Evolutionary conservation across 2,797 vertebrate species (phyloP).

Genomic region (Botia kubotai): DNA sequence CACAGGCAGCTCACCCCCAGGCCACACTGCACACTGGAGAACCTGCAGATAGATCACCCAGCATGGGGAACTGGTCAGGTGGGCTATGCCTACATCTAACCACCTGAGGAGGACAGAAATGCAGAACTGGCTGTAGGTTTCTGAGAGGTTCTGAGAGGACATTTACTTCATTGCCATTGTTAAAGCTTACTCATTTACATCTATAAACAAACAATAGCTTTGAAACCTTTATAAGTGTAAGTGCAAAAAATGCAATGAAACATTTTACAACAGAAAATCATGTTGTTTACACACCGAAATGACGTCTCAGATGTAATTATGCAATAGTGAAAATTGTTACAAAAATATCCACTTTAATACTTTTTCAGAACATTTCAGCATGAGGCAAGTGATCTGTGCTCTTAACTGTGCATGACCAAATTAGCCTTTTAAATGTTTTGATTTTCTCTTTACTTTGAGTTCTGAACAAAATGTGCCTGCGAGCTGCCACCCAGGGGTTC

Average conservation of each 20-base stretch:
- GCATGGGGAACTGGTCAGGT: conserved; percentile 86
- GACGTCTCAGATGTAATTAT: conserved; percentile 54
- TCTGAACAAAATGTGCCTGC: conserved; percentile 27
- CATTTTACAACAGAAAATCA: conserved; percentile 35
- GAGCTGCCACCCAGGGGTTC: not conserved
- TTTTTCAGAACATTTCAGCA: conserved; percentile 3
- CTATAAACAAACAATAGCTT: conserved; percentile 23
- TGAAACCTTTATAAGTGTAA: conserved; percentile 38
- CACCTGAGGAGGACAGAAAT: conserved; percentile 76
- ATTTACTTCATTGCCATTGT: not conserved
- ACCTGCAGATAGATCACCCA: conserved; percentile 92
- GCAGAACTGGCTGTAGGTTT: not conserved
- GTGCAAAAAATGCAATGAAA: conserved; percentile 35
- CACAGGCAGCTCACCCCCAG: conserved; percentile 83
- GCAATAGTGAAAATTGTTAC: conserved; percentile 26
- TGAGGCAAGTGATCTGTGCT: not conserved
- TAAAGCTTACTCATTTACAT: not conserved
- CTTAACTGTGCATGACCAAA: conserved; percentile 40
- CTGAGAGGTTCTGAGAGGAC: conserved; percentile 29
- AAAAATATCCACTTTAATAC: conserved; percentile 25
- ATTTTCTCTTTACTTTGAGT: not conserved
- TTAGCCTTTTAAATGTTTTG: conserved; percentile 30
- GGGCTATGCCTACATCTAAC: conserved; percentile 88
- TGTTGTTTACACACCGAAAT: conserved; percentile 22
- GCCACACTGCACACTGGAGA: conserved; percentile 92